Evolutionary conservation across 2,113 vertebrate genomes (phyloP).

Genomic region (Halichoeres trimaculatus): DNA sequence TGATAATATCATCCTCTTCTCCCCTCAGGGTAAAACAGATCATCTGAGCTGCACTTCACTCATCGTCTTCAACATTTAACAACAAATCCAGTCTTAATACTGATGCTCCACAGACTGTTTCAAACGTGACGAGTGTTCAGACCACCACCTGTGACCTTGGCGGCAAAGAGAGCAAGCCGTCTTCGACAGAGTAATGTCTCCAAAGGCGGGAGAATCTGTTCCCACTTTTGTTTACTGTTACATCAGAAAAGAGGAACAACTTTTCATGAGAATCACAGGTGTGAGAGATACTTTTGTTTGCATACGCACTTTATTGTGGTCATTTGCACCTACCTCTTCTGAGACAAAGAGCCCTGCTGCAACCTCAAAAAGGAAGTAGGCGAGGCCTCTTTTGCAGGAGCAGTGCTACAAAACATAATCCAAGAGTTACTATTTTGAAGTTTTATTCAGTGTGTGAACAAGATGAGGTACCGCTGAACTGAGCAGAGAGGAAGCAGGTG

Average conservation of each 20-base stretch:
- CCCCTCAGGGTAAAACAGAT: conserved; percentile 22
- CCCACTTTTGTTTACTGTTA: conserved; percentile 3
- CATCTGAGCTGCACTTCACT: conserved; percentile 2
- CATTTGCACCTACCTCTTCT: conserved; percentile 57
- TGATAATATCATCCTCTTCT: conserved; percentile 9
- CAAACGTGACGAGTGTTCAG: background rate
- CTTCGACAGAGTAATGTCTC: background rate
- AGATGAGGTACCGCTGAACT: background rate
- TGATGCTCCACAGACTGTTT: background rate
- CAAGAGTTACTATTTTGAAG: conserved; percentile 21
- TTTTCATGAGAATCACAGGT: conserved; percentile 49
- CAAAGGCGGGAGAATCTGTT: background rate
- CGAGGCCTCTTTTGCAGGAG: conserved; percentile 43
- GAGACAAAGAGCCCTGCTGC: conserved; percentile 59
- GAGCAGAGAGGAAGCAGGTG: background rate
- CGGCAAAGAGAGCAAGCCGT: background rate
- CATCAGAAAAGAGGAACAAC: conserved; percentile 47
- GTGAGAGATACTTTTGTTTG: conserved; percentile 55
- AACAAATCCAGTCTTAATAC: background rate
- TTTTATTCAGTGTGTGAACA: background rate
- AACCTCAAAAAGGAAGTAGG: conserved; percentile 71
- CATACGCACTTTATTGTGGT: conserved; percentile 75
- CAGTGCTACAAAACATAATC: conserved; percentile 19
- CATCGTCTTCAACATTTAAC: background rate
- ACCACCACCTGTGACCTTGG: conserved; percentile 2